A percentile compares a stretch with the other conserved stretches of the same genome.
Evolutionary conservation across 2,113 vertebrate genomes (phyloP).

Genomic region (Chaetops frenatus): DNA sequence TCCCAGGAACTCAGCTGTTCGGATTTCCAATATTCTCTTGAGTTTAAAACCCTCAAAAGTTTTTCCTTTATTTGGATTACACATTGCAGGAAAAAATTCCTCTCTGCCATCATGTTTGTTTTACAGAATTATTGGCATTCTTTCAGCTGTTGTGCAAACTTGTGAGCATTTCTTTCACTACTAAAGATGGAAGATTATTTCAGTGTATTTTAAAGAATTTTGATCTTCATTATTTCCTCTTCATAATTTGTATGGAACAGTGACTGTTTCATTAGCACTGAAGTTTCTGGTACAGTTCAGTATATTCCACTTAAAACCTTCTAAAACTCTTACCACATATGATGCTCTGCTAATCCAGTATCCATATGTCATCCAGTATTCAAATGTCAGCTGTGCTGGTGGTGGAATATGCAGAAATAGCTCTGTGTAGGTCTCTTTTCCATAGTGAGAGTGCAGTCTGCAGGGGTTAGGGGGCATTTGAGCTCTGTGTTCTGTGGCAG

Average conservation of each 20-base stretch:
- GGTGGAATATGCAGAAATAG: background rate
- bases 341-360: background rate
- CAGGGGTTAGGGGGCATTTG: background rate
- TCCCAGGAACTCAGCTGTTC: background rate
- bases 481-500: background rate
- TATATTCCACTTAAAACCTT: background rate
- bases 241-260: background rate
- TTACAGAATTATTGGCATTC: background rate
- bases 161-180: background rate
- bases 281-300: background rate
- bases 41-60: background rate
- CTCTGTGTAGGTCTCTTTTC: background rate
- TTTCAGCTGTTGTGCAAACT: background rate
- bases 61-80: background rate
- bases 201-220: background rate
- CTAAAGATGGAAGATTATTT: background rate
- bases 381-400: background rate
- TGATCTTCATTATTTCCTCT: background rate
- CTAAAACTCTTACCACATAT: background rate
- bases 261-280: background rate
- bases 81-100: background rate
- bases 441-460: background rate
- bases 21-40: background rate
- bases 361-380: background rate
- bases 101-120: accelerated